Conservation (phyloP, 1,140 invertebrate genomes). For the Grapholita molesta region DNA sequence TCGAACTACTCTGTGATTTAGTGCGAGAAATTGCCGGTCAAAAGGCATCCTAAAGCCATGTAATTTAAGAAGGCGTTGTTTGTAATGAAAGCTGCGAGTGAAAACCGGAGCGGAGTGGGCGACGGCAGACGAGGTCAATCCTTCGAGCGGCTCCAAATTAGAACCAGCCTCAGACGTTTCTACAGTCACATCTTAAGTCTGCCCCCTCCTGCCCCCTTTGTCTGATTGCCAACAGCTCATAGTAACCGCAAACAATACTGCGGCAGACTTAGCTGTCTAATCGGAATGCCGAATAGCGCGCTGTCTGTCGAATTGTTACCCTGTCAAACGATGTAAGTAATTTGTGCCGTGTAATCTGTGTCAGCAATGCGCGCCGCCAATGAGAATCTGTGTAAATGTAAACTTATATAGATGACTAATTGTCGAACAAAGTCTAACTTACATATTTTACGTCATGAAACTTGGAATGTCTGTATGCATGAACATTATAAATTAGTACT, state of each 20-base stretch:
- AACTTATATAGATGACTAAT: conserved; percentile 22
- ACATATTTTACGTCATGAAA: no score
- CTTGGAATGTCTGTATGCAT: no score
- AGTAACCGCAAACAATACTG: conserved; percentile 52
- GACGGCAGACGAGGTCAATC: conserved; percentile 44
- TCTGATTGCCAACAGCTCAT: conserved; percentile 46
- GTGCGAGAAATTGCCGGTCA: background rate
- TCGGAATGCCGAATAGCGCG: conserved; percentile 45
- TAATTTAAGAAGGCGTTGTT: conserved; percentile 20
- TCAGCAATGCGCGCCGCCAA: conserved; percentile 19
- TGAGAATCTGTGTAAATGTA: conserved; percentile 21
- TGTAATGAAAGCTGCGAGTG: conserved; percentile 25
- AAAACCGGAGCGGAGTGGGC: conserved; percentile 31
- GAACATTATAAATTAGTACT: no score
- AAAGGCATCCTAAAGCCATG: conserved; percentile 6
- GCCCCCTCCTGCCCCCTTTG: conserved; percentile 23
- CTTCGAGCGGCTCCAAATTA: conserved; percentile 49
- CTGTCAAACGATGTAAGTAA: conserved; percentile 46
- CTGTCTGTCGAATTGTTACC: conserved; percentile 45
- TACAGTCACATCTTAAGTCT: conserved; percentile 31
- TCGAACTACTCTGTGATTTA: background rate
- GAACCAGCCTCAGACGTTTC: conserved; percentile 52
- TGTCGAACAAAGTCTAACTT: conserved; percentile 10
- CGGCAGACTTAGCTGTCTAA: conserved; percentile 51
- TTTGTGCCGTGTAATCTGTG: conserved; percentile 29